Evolutionary conservation across 2,797 vertebrate genomes (phyloP), one percentile per base, ranked within the genome.

Genomic region (Platalea minor): DNA sequence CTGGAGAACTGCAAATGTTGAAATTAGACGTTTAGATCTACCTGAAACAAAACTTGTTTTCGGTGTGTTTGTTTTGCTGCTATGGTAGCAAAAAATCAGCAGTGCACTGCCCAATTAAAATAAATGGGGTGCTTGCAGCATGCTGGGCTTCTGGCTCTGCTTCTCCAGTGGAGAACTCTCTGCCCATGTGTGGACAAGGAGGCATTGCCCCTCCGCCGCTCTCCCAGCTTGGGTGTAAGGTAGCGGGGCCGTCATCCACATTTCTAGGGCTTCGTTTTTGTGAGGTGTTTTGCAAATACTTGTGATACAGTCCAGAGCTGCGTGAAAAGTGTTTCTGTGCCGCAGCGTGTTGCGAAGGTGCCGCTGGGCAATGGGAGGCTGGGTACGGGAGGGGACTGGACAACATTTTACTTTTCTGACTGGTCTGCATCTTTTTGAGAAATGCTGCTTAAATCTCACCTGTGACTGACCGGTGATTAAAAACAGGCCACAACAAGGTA

Each of bases 1-100:
- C 37, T 12, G 11, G 59, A 87, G 85, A 88, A 28, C 53, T 35
- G 60, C 51, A 91, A 78, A 51, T 67, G 86, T 50, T 80, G 50
- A 80, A 92, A 73, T 80, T 21, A 69, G 43, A 57, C 76, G 15
- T 53, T 82, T 80, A 80, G 76, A n/a, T 80, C 24, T 67, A 72
- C 56, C 69, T 63, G 65, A 70, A 91, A 45, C 25, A 80, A 67
- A 72, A n/a, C 19, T 35, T 45, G 25, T n/a, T 61, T 79, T 85
- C 46, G 25, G 25, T 45, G 51, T 53, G 45, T 79, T 89, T 81
- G 13, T 91, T 94, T 80, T 79, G 82, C 75, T 89, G 57, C 80
- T 84, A 23, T 19, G 54, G 73, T 41, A 81, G 59, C 16, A 64
- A 60, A 84, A 85, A 45, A 35, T 7, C 70, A 82, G 48, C 45